These are phyloP conservation scores for Plestiodon gilberti DNA, from an alignment of 2,113 vertebrate genomes.

Conservation along the genomic window DNA sequence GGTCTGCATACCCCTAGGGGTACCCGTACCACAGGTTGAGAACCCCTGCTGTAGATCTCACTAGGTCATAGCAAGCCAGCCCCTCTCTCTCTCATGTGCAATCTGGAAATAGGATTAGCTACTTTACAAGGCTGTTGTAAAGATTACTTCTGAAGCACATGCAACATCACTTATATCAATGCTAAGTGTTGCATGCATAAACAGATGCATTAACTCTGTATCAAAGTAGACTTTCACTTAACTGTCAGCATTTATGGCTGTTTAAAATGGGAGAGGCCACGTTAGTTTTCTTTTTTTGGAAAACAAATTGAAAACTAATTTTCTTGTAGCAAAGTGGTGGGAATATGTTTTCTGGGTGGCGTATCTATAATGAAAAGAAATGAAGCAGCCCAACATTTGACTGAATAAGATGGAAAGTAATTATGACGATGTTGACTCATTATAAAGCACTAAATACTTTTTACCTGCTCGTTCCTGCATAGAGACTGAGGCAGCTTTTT, in stretches of 20 bases:
- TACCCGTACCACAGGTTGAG: too few species aligned
- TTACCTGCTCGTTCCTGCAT: conserved; percentile 67
- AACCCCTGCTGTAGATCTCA: too few species aligned
- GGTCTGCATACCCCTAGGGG: too few species aligned
- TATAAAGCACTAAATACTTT: conserved; percentile 58
- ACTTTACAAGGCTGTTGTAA: neutral
- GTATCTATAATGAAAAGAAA: conserved; percentile 60
- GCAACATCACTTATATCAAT: neutral
- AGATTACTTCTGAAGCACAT: neutral
- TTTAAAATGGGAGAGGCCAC: neutral
- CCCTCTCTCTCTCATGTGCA: neutral
- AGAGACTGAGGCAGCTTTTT: conserved; percentile 55
- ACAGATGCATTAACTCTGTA: neutral
- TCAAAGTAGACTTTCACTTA: neutral
- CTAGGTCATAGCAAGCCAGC: too few species aligned
- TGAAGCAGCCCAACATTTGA: conserved; percentile 59
- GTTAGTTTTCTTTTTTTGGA: neutral
- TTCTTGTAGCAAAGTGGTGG: neutral
- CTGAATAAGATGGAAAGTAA: conserved; percentile 67
- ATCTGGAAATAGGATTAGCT: neutral
- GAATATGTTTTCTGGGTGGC: neutral
- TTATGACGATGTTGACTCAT: conserved; percentile 71
- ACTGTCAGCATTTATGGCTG: neutral
- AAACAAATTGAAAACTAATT: neutral
- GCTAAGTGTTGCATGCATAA: neutral